A percentile compares a stretch with the other conserved stretches of the same genome.
Conservation (phyloP, 2,797 vertebrate genomes). For the Novumbra hubbsi region DNA sequence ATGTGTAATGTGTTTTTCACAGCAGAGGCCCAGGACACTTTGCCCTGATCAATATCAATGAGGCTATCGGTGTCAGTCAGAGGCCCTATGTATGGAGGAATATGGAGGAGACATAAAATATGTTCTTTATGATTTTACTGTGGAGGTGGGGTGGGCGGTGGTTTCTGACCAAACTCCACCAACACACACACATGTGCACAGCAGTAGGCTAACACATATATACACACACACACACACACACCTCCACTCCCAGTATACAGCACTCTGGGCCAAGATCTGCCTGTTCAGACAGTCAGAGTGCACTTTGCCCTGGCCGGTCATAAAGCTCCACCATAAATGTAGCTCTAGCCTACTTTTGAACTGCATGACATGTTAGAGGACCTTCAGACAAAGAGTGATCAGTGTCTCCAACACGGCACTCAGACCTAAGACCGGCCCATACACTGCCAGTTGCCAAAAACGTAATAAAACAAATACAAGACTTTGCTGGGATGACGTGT, state of each 20-base stretch:
- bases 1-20: background rate
- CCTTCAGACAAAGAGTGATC: conserved; percentile 69
- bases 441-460: background rate
- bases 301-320: conserved; percentile 72
- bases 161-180: conserved; percentile 55
- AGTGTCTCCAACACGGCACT: conserved; percentile 68
- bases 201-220: background rate
- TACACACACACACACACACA: conserved; percentile 23
- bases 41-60: conserved; percentile 80
- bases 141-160: conserved; percentile 57
- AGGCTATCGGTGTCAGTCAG: conserved; percentile 72
- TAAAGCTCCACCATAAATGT: conserved; percentile 74
- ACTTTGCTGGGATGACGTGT: conserved; percentile 29
- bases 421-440: conserved; percentile 3
- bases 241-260: conserved; percentile 5
- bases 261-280: conserved; percentile 46
- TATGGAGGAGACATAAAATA: conserved; percentile 50
- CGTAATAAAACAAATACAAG: conserved; percentile 1
- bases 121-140: conserved; percentile 77
- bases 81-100: conserved; percentile 47
- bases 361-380: conserved; percentile 64
- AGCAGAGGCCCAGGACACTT: conserved; percentile 75
- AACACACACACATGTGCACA: conserved; percentile 30
- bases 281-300: conserved; percentile 59
- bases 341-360: conserved; percentile 52